A percentile compares a stretch with the other conserved stretches of the same genome.
phyloP scores from a whole-genome alignment of 2,113 vertebrate species.

The Delphinus delphis region DNA sequence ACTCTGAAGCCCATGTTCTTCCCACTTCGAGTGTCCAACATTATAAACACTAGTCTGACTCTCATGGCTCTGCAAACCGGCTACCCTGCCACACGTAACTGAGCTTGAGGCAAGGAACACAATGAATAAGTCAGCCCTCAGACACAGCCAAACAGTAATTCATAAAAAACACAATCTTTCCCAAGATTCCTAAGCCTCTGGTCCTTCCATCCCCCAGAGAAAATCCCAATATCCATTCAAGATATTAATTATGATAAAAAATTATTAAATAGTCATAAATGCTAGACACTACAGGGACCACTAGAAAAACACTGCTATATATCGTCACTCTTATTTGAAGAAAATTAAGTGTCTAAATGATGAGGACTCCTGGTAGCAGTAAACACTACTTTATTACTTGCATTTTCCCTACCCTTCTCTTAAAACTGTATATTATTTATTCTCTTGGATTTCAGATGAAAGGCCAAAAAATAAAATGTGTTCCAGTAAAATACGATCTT shows the following conservation, averaged over 20 bases:
- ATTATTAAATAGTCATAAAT: conserved; percentile 67
- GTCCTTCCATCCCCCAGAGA: neutral
- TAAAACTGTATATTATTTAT: conserved; percentile 59
- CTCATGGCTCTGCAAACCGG: neutral
- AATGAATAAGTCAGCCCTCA: neutral
- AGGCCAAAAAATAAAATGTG: conserved; percentile 44
- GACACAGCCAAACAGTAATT: neutral
- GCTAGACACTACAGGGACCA: conserved; percentile 41
- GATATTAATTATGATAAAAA: conserved; percentile 72
- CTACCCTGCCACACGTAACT: neutral
- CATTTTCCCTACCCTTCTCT: conserved; percentile 27
- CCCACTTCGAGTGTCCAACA: neutral
- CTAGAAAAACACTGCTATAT: conserved; percentile 27
- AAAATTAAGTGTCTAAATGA: conserved; percentile 57
- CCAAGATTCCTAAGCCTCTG: conserved; percentile 13
- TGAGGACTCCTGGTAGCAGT: conserved; percentile 31
- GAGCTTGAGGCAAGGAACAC: neutral
- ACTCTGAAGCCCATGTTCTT: neutral
- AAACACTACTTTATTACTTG: conserved; percentile 27
- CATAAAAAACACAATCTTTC: conserved; percentile 42
- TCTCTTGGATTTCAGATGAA: conserved; percentile 53
- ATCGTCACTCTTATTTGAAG: conserved; percentile 46
- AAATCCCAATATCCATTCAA: conserved; percentile 46
- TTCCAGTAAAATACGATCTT: conserved; percentile 50
- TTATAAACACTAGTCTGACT: neutral